These are phyloP conservation scores for Nasonia giraulti DNA, from an alignment of 1,140 invertebrate species.

Conservation along the genomic window DNA sequence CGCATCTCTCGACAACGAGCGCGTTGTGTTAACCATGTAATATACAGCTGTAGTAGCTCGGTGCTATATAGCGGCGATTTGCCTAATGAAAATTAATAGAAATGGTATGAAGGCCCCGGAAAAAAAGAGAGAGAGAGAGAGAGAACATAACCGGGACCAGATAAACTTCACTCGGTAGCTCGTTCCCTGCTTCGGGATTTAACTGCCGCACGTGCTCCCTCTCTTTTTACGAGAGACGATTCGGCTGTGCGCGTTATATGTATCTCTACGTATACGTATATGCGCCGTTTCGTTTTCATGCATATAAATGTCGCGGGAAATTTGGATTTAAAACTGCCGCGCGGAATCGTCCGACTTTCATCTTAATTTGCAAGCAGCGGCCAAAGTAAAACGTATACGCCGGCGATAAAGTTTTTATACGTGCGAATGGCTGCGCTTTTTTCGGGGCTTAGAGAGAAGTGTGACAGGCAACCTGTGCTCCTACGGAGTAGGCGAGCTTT, in stretches of 20 bases:
- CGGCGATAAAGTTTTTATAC: not conserved
- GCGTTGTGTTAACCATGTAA: not conserved
- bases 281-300: not conserved
- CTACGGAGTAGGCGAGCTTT: too few species aligned
- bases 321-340: not conserved
- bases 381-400: not conserved
- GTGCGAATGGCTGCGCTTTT: not conserved
- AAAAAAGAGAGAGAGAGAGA: not conserved
- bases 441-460: not conserved
- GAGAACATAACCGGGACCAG: too few species aligned
- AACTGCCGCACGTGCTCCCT: not conserved
- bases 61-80: not conserved
- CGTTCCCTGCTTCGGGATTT: not conserved
- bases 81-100: conserved; percentile 16
- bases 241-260: too few species aligned
- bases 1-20: not conserved
- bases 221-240: not conserved
- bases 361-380: not conserved
- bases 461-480: too few species aligned
- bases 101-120: too few species aligned
- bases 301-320: not conserved
- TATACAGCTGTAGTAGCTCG: not conserved
- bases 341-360: not conserved
- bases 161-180: not conserved
- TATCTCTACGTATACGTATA: too few species aligned